Conservation (phyloP, 1,140 invertebrate species). For the Solen grandis region DNA sequence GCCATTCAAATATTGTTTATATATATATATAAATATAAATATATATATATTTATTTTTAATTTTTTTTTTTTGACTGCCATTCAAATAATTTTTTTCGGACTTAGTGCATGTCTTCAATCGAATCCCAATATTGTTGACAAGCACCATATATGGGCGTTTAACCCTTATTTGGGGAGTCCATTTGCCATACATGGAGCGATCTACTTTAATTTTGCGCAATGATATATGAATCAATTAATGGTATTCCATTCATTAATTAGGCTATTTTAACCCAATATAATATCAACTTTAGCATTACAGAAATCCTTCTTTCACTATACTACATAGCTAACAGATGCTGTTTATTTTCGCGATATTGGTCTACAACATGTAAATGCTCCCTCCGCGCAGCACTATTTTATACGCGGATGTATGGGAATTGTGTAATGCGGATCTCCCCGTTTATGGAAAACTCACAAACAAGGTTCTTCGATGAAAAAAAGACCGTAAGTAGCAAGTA, state of each 20-base stretch:
- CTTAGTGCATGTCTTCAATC: no score
- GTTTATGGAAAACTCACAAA: slow-evolving; percentile 27
- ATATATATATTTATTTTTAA: no score
- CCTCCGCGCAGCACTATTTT: background rate
- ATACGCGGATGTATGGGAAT: background rate
- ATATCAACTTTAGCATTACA: background rate
- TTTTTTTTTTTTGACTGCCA: no score
- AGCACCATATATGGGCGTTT: slow-evolving; percentile 50
- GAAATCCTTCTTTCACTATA: no score
- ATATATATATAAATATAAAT: no score
- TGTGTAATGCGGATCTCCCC: background rate
- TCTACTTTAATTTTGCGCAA: background rate
- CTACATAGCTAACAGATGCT: no score
- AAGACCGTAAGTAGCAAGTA: slow-evolving; percentile 19
- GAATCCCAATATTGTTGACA: background rate
- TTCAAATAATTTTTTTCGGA: no score
- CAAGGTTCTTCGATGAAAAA: slow-evolving; percentile 38
- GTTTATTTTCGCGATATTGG: background rate
- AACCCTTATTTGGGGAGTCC: slow-evolving; percentile 47
- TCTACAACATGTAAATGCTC: slow-evolving; percentile 7
- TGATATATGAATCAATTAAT: background rate
- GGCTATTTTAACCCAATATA: background rate
- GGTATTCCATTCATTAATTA: no score
- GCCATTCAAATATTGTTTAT: no score
- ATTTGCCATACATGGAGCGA: slow-evolving; percentile 40